phyloP scores from a whole-genome alignment of 2,888 invertebrate species.

The Aquatica leii region DNA sequence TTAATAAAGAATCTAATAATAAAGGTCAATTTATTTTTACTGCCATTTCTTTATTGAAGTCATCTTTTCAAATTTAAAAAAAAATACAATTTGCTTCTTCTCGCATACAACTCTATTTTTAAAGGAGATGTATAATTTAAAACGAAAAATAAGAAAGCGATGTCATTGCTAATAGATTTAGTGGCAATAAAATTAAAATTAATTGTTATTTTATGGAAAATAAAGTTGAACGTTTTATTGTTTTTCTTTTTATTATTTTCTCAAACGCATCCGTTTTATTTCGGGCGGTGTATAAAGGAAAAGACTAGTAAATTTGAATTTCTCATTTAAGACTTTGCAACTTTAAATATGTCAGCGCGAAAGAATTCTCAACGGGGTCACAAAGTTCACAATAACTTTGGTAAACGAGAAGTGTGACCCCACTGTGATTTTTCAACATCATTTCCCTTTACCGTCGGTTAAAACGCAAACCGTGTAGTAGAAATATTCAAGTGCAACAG shows the following conservation, averaged over 20 bases:
- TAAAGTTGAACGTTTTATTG: constrained; percentile 21
- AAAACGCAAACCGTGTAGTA: constrained; percentile 54
- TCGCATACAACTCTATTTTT: no score
- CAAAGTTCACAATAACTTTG: constrained; percentile 45
- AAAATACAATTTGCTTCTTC: no score
- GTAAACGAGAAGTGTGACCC: constrained; percentile 49
- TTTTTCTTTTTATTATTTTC: constrained; percentile 24
- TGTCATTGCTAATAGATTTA: no score
- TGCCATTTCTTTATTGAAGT: no score
- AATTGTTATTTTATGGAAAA: constrained; percentile 13
- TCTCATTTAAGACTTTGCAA: constrained; percentile 42
- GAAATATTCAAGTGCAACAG: constrained; percentile 50
- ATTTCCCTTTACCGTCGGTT: constrained; percentile 49
- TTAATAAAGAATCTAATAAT: no score
- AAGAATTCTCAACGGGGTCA: constrained; percentile 44
- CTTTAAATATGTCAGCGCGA: constrained; percentile 47
- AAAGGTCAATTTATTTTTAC: no score
- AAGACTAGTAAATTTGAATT: constrained; percentile 45
- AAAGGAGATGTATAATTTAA: no score
- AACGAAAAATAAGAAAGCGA: no score
- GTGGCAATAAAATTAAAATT: constrained; percentile 6
- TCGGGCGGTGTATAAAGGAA: constrained; percentile 13
- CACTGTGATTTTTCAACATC: constrained; percentile 52
- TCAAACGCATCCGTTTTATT: constrained; percentile 21
- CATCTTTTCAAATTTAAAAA: no score